These are phyloP conservation scores for Sylvia atricapilla DNA, from an alignment of 2,113 vertebrate species.

Conservation along the genomic window DNA sequence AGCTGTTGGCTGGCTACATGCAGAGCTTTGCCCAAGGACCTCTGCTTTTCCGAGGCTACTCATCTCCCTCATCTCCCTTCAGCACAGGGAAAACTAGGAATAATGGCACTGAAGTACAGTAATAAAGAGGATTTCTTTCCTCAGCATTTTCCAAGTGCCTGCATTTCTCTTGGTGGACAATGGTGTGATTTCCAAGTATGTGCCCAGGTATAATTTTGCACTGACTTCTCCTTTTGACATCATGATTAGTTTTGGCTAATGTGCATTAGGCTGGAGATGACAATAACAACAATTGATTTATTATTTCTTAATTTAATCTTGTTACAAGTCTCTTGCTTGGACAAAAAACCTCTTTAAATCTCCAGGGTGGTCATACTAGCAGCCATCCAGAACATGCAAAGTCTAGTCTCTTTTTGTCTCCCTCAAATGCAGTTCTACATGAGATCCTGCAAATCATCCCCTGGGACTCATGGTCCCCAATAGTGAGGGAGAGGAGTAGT, in stretches of 20 bases:
- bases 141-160: neutral
- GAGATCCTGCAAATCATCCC: neutral
- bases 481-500: neutral
- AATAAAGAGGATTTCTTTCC: neutral
- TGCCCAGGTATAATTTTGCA: neutral
- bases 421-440: neutral
- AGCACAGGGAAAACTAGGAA: neutral
- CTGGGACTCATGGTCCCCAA: rapidly evolving
- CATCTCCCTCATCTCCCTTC: neutral
- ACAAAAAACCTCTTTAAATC: neutral
- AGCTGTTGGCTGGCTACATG: neutral
- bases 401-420: neutral
- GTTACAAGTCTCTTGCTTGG: neutral
- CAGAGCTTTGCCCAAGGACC: neutral
- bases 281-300: neutral
- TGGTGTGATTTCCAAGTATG: neutral
- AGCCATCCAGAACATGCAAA: neutral
- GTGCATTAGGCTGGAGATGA: neutral
- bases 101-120: neutral
- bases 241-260: neutral
- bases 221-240: neutral
- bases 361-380: neutral
- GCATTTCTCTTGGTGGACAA: neutral
- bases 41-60: neutral
- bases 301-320: neutral